Evolutionary conservation across 1,140 invertebrate genomes (phyloP).

Genomic region (Chlorops oryzae): DNA sequence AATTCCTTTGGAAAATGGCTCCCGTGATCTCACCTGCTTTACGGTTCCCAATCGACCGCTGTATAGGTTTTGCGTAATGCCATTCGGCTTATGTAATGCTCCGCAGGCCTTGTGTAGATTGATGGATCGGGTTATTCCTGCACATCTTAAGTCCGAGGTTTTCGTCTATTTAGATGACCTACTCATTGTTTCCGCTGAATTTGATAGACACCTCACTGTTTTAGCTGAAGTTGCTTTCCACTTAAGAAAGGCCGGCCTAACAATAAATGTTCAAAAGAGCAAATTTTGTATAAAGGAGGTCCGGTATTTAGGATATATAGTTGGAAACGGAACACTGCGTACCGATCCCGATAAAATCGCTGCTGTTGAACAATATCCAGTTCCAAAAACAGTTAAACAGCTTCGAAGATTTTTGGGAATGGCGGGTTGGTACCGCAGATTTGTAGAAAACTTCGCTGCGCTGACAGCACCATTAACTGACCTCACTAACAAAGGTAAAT

Average conservation of each 20-base stretch:
- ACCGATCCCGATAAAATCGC: slow-evolving; percentile 29
- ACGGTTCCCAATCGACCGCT: slow-evolving; percentile 10
- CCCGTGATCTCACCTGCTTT: slow-evolving; percentile 10
- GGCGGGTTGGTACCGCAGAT: slow-evolving; percentile 40
- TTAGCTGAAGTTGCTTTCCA: slow-evolving; percentile 20
- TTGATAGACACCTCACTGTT: slow-evolving; percentile 38
- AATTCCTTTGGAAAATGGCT: slow-evolving; percentile 8
- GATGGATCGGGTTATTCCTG: slow-evolving; percentile 7
- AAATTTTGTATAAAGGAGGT: slow-evolving; percentile 22
- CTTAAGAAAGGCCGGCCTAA: slow-evolving; percentile 18
- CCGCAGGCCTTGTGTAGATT: slow-evolving; percentile 12
- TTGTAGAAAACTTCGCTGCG: slow-evolving; percentile 35
- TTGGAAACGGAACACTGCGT: slow-evolving; percentile 33
- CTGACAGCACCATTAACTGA: slow-evolving; percentile 28
- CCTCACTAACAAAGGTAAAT: background rate
- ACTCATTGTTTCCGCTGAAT: slow-evolving; percentile 31
- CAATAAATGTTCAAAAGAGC: slow-evolving; percentile 18
- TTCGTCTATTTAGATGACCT: slow-evolving; percentile 36
- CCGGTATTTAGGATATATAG: slow-evolving; percentile 18
- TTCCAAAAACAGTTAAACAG: slow-evolving; percentile 29
- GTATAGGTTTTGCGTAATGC: slow-evolving; percentile 12
- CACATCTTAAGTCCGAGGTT: slow-evolving; percentile 2
- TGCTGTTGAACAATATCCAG: slow-evolving; percentile 13
- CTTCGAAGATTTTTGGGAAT: slow-evolving; percentile 49
- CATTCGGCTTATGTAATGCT: slow-evolving; percentile 14